Evolutionary conservation across 1,140 invertebrate species (phyloP), one percentile per base, ranked within the genome.

Genomic region (Caerostris extrusa): DNA sequence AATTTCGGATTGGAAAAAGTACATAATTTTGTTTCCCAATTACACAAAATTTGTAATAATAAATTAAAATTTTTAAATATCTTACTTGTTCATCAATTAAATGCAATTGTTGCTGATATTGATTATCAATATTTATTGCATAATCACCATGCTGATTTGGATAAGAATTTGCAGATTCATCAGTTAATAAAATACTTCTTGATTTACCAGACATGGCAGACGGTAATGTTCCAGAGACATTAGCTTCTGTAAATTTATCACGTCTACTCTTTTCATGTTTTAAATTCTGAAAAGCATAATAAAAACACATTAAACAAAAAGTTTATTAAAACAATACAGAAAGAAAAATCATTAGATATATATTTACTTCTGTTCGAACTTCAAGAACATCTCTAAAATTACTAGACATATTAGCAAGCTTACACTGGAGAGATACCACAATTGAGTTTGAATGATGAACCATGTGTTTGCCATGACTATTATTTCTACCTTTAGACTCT

Each of bases 391-490:
- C 98, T 96, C 99, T 99, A 95, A 99, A 99, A 96, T 99, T 98
- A 95, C 98, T 99, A 8, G 99, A 99, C 98, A 99, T 99, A 94
- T 97, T 98, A 53, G 99, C 99, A 94, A 99, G 96, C 96, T 99
- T 98, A 8, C 99, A 99, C 96, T 94, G 77, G 10, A 99, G 96
- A 10, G 98, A 97, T 94, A 99, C 97, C 3, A 99, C 99, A 90
- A 99, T 98, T 95, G 98, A 99, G 67, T 98, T 99, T 77, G 99
- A 99, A 97, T 99, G 99, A 95, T 98, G 98, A 95, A 98, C 97
- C 96, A 99, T 97, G 96, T 99, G 98, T 95, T 97, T 97, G 77
- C 97, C 97, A 96, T 97, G 97, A 6, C 96, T 86, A 95, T 96
- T 93, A 96, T 95, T 94, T 95, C 95, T 86, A 95, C 96, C n/a